Base-by-base conservation (phyloP, 2,797 vertebrate species). In the Lophius americanus region DNA sequence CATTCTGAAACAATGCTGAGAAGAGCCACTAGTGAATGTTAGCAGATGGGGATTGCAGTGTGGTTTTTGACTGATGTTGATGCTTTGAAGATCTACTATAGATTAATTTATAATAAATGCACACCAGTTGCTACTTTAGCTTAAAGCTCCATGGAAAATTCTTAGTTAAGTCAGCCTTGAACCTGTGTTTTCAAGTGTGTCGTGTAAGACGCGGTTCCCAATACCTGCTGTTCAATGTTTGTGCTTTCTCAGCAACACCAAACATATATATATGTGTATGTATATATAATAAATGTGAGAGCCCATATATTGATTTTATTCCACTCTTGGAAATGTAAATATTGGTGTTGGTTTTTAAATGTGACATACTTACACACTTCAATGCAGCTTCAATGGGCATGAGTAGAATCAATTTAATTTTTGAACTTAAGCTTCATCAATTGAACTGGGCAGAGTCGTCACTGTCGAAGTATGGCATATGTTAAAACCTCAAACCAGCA, bases 101-200 rank as follows among this genome's bases (percentile, higher is more conserved):
- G 66, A 78, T 36, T 3, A 60, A 55, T 60, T 48, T 35, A 53
- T 49, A 78, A 84, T 76, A 79, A 82, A 80, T 85, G 73, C 59
- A 55, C 53, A 9, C 43, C 70, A 54, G 86, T 75, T 78, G 7
- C 52, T 54, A 68, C 59, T 84, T 88, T 81, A 82, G 70, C 78
- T 82, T 79, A 82, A 86, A 84, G 60, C 82, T 72, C 75, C 70
- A 62, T 76, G 81, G 80, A 69, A 87, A 88, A 88, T 79, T 75
- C 60, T 50, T 89, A 84, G 87, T 86, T 79, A 76, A 79, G 62
- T 47, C 14, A 70, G 82, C 77, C 78, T 79, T 83, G 76, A 89
- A 87, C 76, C 81, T 6, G 10, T 78, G 75, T 78, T 75, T 32
- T 49, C 13, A 71, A 79, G 64, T 61, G 72, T 64, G 58, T 73